A percentile compares a stretch with the other conserved stretches of the same genome.
These are phyloP conservation scores for Rhinoraja longicauda DNA, from an alignment of 2,797 vertebrate species.

Conservation along the genomic window DNA sequence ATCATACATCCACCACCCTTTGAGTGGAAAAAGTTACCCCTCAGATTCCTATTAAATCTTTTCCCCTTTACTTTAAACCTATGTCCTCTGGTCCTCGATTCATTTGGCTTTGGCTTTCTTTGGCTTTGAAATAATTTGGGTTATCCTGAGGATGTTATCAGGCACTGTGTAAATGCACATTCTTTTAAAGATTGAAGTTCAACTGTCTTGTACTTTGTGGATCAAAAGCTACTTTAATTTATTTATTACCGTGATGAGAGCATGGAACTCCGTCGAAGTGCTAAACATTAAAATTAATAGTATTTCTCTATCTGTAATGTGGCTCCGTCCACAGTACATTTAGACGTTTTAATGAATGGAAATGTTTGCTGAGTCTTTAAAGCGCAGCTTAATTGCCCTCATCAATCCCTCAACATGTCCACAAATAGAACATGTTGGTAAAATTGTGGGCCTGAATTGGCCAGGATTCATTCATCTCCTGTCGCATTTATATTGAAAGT, in stretches of 20 bases:
- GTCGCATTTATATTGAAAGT: background rate
- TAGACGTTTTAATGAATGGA: background rate
- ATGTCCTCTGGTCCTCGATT: too few species aligned
- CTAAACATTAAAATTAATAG: background rate
- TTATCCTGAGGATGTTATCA: background rate
- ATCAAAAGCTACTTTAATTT: background rate
- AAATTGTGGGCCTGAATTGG: slow-evolving; percentile 5
- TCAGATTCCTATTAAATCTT: too few species aligned
- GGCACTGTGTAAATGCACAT: background rate
- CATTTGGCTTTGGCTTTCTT: background rate
- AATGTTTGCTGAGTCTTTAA: background rate
- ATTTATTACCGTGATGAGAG: background rate
- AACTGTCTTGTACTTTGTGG: background rate
- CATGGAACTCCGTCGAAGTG: background rate
- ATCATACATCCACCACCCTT: too few species aligned
- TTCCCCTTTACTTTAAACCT: too few species aligned
- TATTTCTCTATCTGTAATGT: background rate
- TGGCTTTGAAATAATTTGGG: background rate
- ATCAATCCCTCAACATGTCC: slow-evolving; percentile 8
- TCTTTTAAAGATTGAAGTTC: slow-evolving; percentile 2
- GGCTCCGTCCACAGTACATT: background rate
- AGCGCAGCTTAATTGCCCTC: background rate
- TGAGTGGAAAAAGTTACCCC: too few species aligned
- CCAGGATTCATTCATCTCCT: slow-evolving; percentile 2
- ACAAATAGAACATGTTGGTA: slow-evolving; percentile 10